Conservation (phyloP, 2,888 invertebrate genomes). For the Thalpophila matura region DNA sequence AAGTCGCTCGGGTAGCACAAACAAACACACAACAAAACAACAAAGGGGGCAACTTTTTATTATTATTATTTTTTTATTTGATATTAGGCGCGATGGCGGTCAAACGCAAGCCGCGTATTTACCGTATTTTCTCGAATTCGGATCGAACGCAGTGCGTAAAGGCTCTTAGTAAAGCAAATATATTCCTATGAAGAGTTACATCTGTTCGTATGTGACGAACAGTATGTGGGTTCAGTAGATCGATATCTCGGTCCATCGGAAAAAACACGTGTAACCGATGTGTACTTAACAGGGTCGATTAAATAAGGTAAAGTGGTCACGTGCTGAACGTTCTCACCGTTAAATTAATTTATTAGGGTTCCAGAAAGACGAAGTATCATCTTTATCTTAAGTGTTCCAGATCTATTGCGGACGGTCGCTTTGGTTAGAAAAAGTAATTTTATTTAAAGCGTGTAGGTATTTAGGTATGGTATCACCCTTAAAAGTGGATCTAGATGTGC, state of each 20-base stretch:
- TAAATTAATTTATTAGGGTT: conserved; percentile 50
- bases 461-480: neutral
- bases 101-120: no score
- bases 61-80: no score
- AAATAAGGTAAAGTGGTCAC: conserved; percentile 35
- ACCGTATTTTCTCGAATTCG: no score
- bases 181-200: conserved; percentile 3
- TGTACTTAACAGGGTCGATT: conserved; percentile 34
- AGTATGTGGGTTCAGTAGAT: neutral
- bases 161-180: no score
- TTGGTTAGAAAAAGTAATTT: conserved; percentile 8
- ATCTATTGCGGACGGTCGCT: conserved; percentile 6
- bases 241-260: neutral
- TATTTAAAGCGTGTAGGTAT: neutral
- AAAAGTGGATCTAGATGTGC: neutral
- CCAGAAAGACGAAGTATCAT: conserved; percentile 35
- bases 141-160: no score
- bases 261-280: conserved; percentile 31
- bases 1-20: no score
- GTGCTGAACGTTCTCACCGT: conserved; percentile 49
- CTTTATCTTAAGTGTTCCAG: conserved; percentile 16
- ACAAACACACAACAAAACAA: no score
- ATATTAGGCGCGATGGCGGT: no score
- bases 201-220: neutral
- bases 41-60: no score